Evolutionary conservation across 2,888 invertebrate genomes (phyloP).

Genomic region (Drosophila meridiana): DNA sequence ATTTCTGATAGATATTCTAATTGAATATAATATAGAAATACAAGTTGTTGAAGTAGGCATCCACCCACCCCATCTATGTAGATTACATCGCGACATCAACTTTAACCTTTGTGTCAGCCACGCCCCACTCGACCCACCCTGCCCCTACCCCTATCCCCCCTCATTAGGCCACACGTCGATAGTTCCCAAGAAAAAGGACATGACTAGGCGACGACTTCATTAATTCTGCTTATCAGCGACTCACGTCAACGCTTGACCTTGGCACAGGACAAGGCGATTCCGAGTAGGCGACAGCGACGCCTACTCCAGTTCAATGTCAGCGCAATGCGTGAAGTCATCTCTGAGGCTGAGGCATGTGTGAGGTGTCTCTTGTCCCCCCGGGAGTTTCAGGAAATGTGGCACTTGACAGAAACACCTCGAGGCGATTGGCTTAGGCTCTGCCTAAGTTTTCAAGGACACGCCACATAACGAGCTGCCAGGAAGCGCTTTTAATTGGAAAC

Average conservation of each 20-base stretch:
- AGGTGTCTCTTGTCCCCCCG: no score
- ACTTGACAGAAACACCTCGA: constrained; percentile 38
- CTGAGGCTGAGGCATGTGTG: background rate
- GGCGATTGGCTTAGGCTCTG: constrained; percentile 7
- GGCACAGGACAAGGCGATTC: constrained; percentile 35
- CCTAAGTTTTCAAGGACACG: constrained; percentile 49
- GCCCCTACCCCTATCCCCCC: background rate
- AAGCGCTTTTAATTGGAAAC: constrained; percentile 70
- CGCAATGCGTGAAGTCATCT: constrained; percentile 75
- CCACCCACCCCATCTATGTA: background rate
- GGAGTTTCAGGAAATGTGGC: constrained; percentile 47
- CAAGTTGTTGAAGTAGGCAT: background rate
- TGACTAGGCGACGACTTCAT: constrained; percentile 26
- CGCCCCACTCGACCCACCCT: constrained; percentile 15
- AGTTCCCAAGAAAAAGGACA: constrained; percentile 35
- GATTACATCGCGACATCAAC: background rate
- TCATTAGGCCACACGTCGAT: constrained; percentile 7
- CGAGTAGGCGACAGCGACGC: constrained; percentile 18
- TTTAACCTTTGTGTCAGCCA: constrained; percentile 25
- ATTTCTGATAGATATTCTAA: background rate
- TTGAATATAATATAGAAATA: background rate
- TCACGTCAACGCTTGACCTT: constrained; percentile 63
- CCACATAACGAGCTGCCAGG: constrained; percentile 29
- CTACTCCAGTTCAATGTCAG: constrained; percentile 63
- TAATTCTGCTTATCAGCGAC: constrained; percentile 68